A percentile compares a stretch with the other conserved stretches of the same genome.
These are phyloP conservation scores for Argyrosomus regius DNA, from an alignment of 2,797 vertebrate species.

Conservation along the genomic window DNA sequence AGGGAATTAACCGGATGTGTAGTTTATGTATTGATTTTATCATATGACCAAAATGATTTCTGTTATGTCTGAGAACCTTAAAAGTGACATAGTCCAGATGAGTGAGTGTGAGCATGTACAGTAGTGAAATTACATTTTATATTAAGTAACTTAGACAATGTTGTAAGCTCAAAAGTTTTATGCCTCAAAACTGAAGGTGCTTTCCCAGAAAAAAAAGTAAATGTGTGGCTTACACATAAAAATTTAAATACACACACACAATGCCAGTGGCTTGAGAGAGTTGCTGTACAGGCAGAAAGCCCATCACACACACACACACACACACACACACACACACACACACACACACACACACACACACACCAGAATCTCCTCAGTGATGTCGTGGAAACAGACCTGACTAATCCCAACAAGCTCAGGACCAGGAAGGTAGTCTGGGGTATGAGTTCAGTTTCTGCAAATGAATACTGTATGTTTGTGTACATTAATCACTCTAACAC, in stretches of 20 bases:
- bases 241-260: conserved; percentile 45
- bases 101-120: neutral
- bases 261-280: conserved; percentile 45
- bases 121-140: conserved; percentile 1
- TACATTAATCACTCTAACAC: conserved; percentile 36
- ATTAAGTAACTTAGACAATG: neutral
- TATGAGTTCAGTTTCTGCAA: conserved; percentile 42
- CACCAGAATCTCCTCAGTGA: conserved; percentile 35
- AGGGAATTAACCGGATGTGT: neutral
- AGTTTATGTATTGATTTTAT: conserved; percentile 17
- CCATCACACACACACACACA: conserved; percentile 3
- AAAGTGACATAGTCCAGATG: neutral
- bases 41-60: neutral
- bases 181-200: conserved; percentile 30
- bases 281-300: conserved; percentile 50
- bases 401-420: conserved; percentile 54
- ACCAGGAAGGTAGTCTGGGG: conserved; percentile 46
- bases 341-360: conserved; percentile 1
- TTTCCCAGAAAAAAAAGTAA: conserved; percentile 30
- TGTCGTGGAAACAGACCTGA: conserved; percentile 52
- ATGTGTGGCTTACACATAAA: conserved; percentile 40
- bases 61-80: neutral
- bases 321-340: conserved; percentile 2
- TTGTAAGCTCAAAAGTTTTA: conserved; percentile 3
- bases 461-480: conserved; percentile 48